Base-by-base conservation (phyloP, 1,140 invertebrate genomes). In the Leptonema lineaticorne region DNA sequence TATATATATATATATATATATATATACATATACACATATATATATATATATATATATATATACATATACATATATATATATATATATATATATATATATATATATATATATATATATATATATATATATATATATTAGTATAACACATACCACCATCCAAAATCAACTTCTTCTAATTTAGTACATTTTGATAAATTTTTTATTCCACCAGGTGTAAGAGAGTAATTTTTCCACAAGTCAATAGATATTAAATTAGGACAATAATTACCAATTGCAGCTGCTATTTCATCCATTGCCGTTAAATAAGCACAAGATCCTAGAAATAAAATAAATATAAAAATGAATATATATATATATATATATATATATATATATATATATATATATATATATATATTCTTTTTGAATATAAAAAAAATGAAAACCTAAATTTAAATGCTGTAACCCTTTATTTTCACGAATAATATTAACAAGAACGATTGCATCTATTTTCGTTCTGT, bases 171-270 rank as follows among this genome's bases (percentile, higher is more conserved):
- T 75, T 90, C 87, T 16, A 96, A 78, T 46, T 87, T 81, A 64
- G 73, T 80, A 75, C 91, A 94, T n/a, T 84, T 80, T 0, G 86
- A 81, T 2, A 96, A 78, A 9, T 86, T 85, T 69, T 82, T 78
- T 0, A 95, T 83, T 5, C 92, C 92, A 6, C 82, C 77, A 1
- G 88, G 84, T 0, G 90, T 90, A 27, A 95, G 77, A 18, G 87
- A 88, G 73, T 88, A 88, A 0, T 88, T 87, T 77, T 95, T 92
- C 93, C 93, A 96, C 71, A 93, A 88, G 77, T 95, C 93, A 60
- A 94, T 83, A 0, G 90, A 91, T 57, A 88, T 81, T 0, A 93
- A 76, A 62, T 88, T 78, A 11, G 79, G 82, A 76, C 91, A 92
- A 62, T 86, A 88, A 8, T 78, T 80, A 6, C 86, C 84, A 27